Conservation (phyloP, 2,797 vertebrate species). For the Anableps anableps region DNA sequence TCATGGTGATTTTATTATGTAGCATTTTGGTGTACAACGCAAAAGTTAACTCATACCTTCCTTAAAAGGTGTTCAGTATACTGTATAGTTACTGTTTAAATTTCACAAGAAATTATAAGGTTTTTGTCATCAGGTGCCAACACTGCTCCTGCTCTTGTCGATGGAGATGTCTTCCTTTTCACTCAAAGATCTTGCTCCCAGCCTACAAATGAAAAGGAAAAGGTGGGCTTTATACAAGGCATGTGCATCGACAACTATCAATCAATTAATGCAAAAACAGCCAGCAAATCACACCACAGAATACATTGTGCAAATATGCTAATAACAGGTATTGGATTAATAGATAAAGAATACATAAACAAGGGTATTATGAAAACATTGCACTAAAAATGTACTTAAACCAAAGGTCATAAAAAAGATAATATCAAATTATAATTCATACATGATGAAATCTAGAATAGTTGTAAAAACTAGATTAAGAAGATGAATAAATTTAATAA, state of each 20-base stretch:
- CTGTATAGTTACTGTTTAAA: neutral
- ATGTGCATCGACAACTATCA: neutral
- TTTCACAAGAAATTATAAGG: neutral
- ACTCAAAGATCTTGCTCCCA: slow-evolving; percentile 29
- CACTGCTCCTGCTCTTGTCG: neutral
- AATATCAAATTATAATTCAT: neutral
- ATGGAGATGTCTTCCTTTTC: slow-evolving; percentile 58
- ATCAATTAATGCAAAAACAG: neutral
- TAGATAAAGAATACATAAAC: neutral
- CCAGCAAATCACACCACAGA: neutral
- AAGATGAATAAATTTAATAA: neutral
- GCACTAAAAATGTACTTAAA: neutral
- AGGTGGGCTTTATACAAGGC: slow-evolving; percentile 41
- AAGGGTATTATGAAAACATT: neutral
- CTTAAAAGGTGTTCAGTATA: neutral
- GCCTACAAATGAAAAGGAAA: slow-evolving; percentile 35
- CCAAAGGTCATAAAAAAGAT: neutral
- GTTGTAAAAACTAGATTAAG: neutral
- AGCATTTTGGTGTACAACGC: neutral
- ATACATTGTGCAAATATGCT: neutral
- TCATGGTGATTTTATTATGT: no score
- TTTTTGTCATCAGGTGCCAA: slow-evolving; percentile 46
- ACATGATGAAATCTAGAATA: neutral
- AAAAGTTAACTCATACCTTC: neutral
- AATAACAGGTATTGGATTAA: neutral